phyloP scores from a whole-genome alignment of 1,140 invertebrate species.

The Trichomalopsis sarcophagae region DNA sequence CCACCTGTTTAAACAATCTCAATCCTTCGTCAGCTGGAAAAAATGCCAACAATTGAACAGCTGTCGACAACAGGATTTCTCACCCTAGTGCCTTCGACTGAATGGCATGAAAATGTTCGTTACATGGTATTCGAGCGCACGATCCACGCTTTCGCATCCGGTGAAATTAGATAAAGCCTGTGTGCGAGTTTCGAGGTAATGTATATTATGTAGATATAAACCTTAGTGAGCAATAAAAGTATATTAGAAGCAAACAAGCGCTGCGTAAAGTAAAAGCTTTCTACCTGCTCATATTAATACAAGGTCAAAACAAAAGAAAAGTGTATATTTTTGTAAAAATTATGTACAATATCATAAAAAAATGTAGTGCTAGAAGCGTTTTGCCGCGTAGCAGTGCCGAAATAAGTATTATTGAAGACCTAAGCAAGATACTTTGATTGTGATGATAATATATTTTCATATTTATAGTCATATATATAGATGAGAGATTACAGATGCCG shows the following conservation, averaged over 20 bases:
- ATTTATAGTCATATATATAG: not conserved
- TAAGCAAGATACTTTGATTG: constrained; percentile 24
- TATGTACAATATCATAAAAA: constrained; percentile 5
- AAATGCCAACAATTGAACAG: constrained; percentile 43
- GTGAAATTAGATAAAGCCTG: not conserved
- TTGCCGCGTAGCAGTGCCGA: constrained; percentile 11
- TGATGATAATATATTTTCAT: not conserved
- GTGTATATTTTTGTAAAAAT: not conserved
- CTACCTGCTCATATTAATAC: not conserved
- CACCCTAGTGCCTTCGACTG: not conserved
- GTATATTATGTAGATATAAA: not conserved
- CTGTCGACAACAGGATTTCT: constrained; percentile 45
- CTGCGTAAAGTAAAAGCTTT: constrained; percentile 7
- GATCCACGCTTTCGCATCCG: not conserved
- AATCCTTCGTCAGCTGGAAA: constrained; percentile 6
- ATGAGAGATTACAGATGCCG: constrained; percentile 28
- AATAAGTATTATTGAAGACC: constrained; percentile 15
- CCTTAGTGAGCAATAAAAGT: not conserved
- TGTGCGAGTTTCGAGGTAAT: not conserved
- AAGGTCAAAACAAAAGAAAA: not conserved
- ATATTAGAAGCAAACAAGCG: constrained; percentile 32
- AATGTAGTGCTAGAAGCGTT: constrained; percentile 26
- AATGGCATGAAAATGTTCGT: constrained; percentile 26
- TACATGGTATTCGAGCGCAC: constrained; percentile 41
- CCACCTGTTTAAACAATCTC: not conserved